Conservation (phyloP, 2,113 vertebrate species). For the Murina feae region DNA sequence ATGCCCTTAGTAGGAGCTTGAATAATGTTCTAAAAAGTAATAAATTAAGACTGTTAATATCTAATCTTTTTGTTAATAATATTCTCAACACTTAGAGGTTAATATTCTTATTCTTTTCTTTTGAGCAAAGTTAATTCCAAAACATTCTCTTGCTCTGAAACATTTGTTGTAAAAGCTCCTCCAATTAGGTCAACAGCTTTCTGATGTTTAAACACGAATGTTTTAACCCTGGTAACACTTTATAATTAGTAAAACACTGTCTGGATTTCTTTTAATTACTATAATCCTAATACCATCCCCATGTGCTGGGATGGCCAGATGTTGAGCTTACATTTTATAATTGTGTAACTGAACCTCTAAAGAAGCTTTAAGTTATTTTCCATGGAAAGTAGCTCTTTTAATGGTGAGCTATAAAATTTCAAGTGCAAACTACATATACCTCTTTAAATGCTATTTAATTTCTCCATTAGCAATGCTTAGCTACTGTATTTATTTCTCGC, state of each 20-base stretch:
- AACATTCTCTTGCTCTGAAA: conserved; percentile 35
- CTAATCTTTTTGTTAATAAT: background rate
- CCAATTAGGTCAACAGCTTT: conserved; percentile 61
- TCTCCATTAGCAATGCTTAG: conserved; percentile 15
- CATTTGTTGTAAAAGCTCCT: conserved; percentile 40
- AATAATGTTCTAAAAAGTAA: background rate
- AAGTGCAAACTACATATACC: background rate
- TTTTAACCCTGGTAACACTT: conserved; percentile 52
- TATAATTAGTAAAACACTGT: conserved; percentile 70
- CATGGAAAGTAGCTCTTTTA: conserved; percentile 7
- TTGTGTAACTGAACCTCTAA: conserved; percentile 41
- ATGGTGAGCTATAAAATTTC: conserved; percentile 24
- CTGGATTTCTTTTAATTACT: conserved; percentile 49
- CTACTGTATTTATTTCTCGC: conserved; percentile 19
- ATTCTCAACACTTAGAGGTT: background rate
- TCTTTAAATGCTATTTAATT: background rate
- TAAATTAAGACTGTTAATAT: background rate
- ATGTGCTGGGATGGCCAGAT: conserved; percentile 34
- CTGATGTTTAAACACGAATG: conserved; percentile 48
- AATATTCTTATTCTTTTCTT: background rate
- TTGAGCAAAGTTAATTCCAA: conserved; percentile 47
- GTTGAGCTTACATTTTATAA: conserved; percentile 49
- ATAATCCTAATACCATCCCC: conserved; percentile 37
- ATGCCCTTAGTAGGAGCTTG: background rate
- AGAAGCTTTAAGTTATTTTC: conserved; percentile 40